Evolutionary conservation across 1,140 invertebrate species (phyloP), one percentile per base, ranked within the genome.

Genomic region (Temnothorax nylanderi): DNA sequence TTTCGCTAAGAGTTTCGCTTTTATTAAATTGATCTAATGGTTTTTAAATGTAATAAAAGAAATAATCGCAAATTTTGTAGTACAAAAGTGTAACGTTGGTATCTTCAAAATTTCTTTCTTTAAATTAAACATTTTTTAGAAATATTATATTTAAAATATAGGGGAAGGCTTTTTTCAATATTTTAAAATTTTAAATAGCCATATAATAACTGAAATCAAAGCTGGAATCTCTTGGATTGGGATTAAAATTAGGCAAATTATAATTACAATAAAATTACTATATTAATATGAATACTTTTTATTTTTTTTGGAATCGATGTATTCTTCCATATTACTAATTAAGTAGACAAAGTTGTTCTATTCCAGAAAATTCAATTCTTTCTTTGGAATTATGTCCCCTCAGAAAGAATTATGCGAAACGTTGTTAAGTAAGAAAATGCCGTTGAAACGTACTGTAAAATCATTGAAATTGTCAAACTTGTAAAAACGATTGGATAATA

Each of bases 351-450:
- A 49, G 26, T n/a, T 34, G 26, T 34, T 32, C 7, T 3, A 0
- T 71, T 51, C 16, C 3, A 51, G 7, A 2, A 71, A 71, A 71
- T 34, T 18, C 51, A 32, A 0, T 34, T 18, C 2, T 77, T 16
- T 71, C 16, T 6, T 56, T 75, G 16, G 2, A 37, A 21, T 56
- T 37, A 75, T 16, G 13, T 41, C 16, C 56, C 34, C 11, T 34
- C 26, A 8, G 16, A 65, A 51, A 82, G 67, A 18, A 71, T 82
- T 72, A 56, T 32, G 18, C 67, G 67, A 58, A 82, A 58, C 4
- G 67, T 26, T 26, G 78, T 74, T 34, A 82, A 72, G 16, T 74
- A 58, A 32, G 78, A 82, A 72, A 74, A 82, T 26, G 78, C 49
- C n/a, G 51, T 74, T 18, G 51, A 72, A 18, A 82, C 21, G 1